Evolutionary conservation across 1,140 invertebrate species (phyloP).

Genomic region (Dendroctonus valens): DNA sequence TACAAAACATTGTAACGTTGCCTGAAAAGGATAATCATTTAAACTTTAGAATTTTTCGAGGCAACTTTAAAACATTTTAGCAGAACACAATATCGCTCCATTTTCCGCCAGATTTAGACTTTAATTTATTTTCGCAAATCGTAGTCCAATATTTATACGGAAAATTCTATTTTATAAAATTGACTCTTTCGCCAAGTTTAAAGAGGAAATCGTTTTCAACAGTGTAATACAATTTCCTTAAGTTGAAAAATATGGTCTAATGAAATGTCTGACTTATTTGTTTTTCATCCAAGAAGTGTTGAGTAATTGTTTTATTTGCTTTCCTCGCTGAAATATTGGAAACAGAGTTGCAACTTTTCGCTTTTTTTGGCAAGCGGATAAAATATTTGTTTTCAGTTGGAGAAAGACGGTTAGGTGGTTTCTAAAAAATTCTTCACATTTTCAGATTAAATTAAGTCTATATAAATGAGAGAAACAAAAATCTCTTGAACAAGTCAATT

Average conservation of each 20-base stretch:
- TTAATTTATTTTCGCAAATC: constrained; percentile 19
- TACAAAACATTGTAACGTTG: constrained; percentile 2
- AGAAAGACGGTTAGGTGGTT: too few species aligned
- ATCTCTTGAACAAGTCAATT: too few species aligned
- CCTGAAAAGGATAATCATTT: constrained; percentile 7
- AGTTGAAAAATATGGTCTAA: constrained; percentile 11
- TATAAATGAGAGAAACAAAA: too few species aligned
- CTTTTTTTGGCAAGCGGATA: too few species aligned
- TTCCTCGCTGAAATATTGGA: too few species aligned
- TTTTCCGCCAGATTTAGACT: constrained; percentile 16
- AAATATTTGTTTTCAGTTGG: too few species aligned
- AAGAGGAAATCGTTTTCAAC: constrained; percentile 5
- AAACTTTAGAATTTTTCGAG: constrained; percentile 2
- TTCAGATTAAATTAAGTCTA: too few species aligned
- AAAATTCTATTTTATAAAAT: constrained; percentile 24
- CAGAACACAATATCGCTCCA: constrained; percentile 9
- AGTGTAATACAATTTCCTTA: constrained; percentile 14
- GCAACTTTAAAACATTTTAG: constrained; percentile 16
- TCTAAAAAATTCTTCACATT: too few species aligned
- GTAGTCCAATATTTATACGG: constrained; percentile 17
- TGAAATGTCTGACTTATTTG: constrained; percentile 13
- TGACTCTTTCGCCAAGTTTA: constrained; percentile 12
- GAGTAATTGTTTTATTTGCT: background rate
- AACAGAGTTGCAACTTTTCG: too few species aligned
- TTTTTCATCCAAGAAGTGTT: constrained; percentile 8